A percentile compares a stretch with the other conserved stretches of the same genome.
These are phyloP conservation scores for Zoroaster sp. DNA, from an alignment of 53 echinoderm and acorn worm species.

Conservation along the genomic window DNA sequence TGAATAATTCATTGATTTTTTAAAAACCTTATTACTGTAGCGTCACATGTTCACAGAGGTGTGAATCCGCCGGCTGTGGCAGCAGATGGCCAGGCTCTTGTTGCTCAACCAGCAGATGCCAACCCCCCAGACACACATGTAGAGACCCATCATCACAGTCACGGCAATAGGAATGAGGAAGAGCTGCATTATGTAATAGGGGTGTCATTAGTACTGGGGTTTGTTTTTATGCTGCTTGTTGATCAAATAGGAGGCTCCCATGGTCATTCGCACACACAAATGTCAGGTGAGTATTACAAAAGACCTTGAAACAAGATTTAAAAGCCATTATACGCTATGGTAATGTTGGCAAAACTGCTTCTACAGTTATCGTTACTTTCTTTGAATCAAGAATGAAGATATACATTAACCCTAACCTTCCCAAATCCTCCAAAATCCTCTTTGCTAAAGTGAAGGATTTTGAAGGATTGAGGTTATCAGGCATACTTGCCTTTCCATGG, in stretches of 20 bases:
- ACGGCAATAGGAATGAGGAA: constrained; percentile 60
- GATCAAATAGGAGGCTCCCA: constrained; percentile 88
- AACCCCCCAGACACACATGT: constrained; percentile 47
- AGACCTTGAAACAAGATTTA: background rate
- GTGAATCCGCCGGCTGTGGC: constrained; percentile 47
- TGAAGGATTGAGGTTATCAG: no score
- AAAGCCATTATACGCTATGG: background rate
- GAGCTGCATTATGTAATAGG: constrained; percentile 90
- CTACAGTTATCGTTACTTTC: no score
- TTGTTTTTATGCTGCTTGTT: constrained; percentile 97
- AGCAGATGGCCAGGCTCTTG: constrained; percentile 43
- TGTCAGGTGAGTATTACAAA: constrained; percentile 49
- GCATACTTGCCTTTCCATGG: no score
- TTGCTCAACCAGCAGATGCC: constrained; percentile 16
- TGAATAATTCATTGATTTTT: background rate
- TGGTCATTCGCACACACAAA: constrained; percentile 70
- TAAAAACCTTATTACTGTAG: constrained; percentile 1
- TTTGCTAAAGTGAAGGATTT: no score
- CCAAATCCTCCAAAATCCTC: no score
- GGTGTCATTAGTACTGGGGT: constrained; percentile 95
- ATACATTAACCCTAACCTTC: no score
- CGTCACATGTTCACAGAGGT: constrained; percentile 23
- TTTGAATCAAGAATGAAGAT: no score
- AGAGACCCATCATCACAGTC: constrained; percentile 57
- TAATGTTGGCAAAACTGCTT: no score